phyloP scores from a whole-genome alignment of 1,140 invertebrate genomes.

The Harpegnathos saltator region DNA sequence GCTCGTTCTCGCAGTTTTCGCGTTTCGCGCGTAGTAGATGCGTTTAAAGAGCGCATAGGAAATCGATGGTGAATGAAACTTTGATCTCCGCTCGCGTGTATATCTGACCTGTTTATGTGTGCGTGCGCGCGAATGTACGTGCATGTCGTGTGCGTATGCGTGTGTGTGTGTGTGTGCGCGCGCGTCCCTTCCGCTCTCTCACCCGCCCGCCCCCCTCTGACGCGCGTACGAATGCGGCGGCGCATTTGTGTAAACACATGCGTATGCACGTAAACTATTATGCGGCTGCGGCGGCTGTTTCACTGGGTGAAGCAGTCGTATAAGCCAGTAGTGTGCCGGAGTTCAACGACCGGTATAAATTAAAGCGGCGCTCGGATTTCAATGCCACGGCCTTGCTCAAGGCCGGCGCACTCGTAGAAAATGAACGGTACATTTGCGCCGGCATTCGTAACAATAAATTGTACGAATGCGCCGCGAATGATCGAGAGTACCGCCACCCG shows the following conservation, averaged over 20 bases:
- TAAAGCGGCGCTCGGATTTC: conserved; percentile 77
- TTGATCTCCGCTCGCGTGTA: conserved; percentile 27
- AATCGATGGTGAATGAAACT: conserved; percentile 54
- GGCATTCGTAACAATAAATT: conserved; percentile 70
- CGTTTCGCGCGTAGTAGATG: background rate
- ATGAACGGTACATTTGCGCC: conserved; percentile 73
- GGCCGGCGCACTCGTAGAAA: conserved; percentile 75
- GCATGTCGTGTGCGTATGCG: too few species aligned
- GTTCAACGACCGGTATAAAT: conserved; percentile 79
- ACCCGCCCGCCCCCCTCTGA: background rate
- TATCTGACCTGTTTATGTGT: background rate
- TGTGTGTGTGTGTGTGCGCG: too few species aligned
- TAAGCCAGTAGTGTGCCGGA: conserved; percentile 63
- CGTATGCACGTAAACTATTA: conserved; percentile 66
- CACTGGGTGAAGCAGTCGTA: conserved; percentile 72
- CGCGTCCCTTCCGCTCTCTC: too few species aligned
- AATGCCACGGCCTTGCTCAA: conserved; percentile 78
- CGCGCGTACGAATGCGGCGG: conserved; percentile 8
- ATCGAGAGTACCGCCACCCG: background rate
- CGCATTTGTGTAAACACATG: conserved; percentile 40
- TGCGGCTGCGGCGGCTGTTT: conserved; percentile 66
- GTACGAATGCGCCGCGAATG: conserved; percentile 26
- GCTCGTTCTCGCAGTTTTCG: background rate
- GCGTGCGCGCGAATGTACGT: too few species aligned
- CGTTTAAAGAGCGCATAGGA: background rate